These are phyloP conservation scores for Limnephilus rhombicus DNA, from an alignment of 2,888 invertebrate species.

Conservation along the genomic window DNA sequence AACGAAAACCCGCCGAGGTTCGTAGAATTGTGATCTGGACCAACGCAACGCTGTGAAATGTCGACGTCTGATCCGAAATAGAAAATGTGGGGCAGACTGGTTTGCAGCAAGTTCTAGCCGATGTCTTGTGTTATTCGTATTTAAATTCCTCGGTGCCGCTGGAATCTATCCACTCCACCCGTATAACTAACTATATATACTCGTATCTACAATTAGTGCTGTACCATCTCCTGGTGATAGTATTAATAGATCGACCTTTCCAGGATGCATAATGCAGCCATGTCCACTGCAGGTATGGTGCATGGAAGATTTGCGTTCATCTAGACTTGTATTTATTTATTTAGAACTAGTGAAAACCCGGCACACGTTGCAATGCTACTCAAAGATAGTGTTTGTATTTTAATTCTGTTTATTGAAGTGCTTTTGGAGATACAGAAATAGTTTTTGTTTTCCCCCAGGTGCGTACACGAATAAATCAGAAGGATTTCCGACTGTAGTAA, in stretches of 20 bases:
- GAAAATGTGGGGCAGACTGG: constrained; percentile 38
- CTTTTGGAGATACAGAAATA: too few species aligned
- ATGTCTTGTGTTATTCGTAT: not conserved
- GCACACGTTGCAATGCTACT: too few species aligned
- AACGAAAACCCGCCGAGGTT: not conserved
- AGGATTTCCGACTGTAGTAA: too few species aligned
- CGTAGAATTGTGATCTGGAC: not conserved
- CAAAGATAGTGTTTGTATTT: too few species aligned
- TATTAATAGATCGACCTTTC: constrained; percentile 45
- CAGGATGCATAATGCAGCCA: constrained; percentile 29
- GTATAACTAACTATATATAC: not conserved
- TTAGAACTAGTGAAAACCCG: too few species aligned
- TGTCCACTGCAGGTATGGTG: not conserved
- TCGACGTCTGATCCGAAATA: constrained; percentile 35
- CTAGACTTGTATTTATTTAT: not conserved
- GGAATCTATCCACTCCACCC: constrained; percentile 3
- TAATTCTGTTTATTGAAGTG: too few species aligned
- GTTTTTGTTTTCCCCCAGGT: too few species aligned
- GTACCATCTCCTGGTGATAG: not conserved
- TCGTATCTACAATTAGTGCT: not conserved
- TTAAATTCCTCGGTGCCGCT: constrained; percentile 13
- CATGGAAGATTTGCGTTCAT: not conserved
- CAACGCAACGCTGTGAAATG: constrained; percentile 25
- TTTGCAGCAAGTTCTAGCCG: not conserved
- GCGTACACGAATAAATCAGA: too few species aligned